phyloP scores from a whole-genome alignment of 2,888 invertebrate genomes.

The Dynastes maya region DNA sequence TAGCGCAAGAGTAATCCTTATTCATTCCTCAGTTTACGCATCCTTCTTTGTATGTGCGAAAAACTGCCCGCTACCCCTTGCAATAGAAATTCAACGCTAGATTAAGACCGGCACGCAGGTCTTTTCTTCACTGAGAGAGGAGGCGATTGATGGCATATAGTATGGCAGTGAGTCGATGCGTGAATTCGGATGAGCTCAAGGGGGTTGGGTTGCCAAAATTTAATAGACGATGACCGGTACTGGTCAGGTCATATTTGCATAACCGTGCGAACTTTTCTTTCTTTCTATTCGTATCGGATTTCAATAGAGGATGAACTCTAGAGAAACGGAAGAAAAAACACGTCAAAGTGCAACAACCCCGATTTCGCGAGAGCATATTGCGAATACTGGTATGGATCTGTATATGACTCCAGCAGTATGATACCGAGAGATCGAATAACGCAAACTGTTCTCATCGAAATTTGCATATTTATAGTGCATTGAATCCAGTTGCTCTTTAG shows the following conservation, averaged over 20 bases:
- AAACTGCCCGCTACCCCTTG: slow-evolving; percentile 20
- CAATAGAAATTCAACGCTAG: slow-evolving; percentile 33
- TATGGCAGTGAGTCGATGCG: slow-evolving; percentile 27
- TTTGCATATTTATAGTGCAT: slow-evolving; percentile 16
- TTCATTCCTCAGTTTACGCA: background rate
- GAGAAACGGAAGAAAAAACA: background rate
- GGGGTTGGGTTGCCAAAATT: slow-evolving; percentile 34
- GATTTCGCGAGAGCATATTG: slow-evolving; percentile 28
- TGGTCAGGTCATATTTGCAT: slow-evolving; percentile 30
- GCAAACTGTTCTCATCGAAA: slow-evolving; percentile 26
- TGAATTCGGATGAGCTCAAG: slow-evolving; percentile 27
- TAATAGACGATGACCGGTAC: slow-evolving; percentile 36
- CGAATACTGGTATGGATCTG: background rate
- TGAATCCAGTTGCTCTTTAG: background rate
- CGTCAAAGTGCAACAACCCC: slow-evolving; percentile 28
- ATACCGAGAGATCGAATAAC: background rate
- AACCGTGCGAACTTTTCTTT: slow-evolving; percentile 34
- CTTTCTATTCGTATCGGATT: slow-evolving; percentile 32
- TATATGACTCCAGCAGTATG: background rate
- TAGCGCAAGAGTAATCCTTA: slow-evolving; percentile 13
- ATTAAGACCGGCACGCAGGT: slow-evolving; percentile 29
- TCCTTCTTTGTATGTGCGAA: slow-evolving; percentile 26
- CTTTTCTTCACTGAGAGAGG: slow-evolving; percentile 21
- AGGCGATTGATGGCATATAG: slow-evolving; percentile 15
- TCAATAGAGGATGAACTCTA: slow-evolving; percentile 23